phyloP scores from a whole-genome alignment of 2,797 vertebrate genomes.

The Picus viridis region DNA sequence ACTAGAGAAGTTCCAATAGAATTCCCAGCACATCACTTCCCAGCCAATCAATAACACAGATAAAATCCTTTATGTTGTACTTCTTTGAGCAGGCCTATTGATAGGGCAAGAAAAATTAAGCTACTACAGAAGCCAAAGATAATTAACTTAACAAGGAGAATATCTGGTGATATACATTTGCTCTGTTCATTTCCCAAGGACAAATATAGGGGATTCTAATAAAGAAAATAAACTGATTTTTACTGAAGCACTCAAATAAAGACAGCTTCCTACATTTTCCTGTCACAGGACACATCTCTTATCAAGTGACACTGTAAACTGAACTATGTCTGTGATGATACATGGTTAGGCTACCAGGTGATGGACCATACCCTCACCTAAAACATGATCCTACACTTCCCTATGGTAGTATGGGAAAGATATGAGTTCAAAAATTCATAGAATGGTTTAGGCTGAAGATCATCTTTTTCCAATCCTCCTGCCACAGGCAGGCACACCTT shows the following conservation, averaged over 20 bases:
- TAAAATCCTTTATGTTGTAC: constrained; percentile 55
- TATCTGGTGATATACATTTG: constrained; percentile 2
- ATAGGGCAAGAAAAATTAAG: constrained; percentile 53
- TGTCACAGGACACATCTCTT: background rate
- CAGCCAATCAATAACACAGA: constrained; percentile 69
- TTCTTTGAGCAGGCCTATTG: constrained; percentile 55
- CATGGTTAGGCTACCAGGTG: background rate
- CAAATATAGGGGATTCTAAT: constrained; percentile 34
- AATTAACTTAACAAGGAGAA: constrained; percentile 64
- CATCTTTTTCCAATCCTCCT: too few relatives aligned
- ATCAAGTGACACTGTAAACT: background rate
- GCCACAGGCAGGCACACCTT: too few relatives aligned
- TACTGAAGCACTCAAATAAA: background rate
- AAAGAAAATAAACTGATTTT: background rate
- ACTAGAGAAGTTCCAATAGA: constrained; percentile 60
- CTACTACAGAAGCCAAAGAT: constrained; percentile 50
- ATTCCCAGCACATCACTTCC: constrained; percentile 49
- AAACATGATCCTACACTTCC: background rate
- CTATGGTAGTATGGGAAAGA: background rate
- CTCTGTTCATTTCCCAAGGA: constrained; percentile 12
- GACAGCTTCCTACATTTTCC: background rate
- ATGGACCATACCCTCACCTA: background rate
- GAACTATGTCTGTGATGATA: background rate
- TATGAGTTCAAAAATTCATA: background rate
- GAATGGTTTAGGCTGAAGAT: too few relatives aligned